Base-by-base conservation (phyloP, 2,797 vertebrate genomes). In the Sebastes diaconus region DNA sequence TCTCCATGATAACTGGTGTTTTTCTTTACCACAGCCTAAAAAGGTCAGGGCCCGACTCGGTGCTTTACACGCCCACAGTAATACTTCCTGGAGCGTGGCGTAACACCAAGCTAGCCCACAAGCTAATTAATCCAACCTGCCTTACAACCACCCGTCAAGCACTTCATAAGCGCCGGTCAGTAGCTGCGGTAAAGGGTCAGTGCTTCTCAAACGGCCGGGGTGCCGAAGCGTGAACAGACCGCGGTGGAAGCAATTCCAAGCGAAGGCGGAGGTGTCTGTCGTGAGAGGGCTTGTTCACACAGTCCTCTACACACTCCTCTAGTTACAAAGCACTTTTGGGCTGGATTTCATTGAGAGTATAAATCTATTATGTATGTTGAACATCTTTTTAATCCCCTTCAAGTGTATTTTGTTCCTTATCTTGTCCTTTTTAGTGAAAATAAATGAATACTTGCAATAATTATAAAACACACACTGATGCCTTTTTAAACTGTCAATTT, bases 61-160 rank as follows among this genome's bases (percentile, higher is more conserved):
- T 84, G 84, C 68, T 81, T 90, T 88, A 88, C 88, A 87, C 81
- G 46, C 75, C 84, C 81, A 88, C 80, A 65, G 73, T 87, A 70
- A 90, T 90, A 84, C 80, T 75, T 88, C 73, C 75, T 79, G 72
- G 70, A 88, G 85, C 69, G 68, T 79, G 75, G 59, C 16, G n/a
- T 72, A 87, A 77, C 86, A 86, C 60, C 84, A 9, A 83, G 78
- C 89, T 81, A 86, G 83, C 84, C 90, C 83, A 72, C 84, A 83
- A 91, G 85, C 85, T 94, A 94, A 95, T 94, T 94, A 95, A 94
- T 92, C 88, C 88, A 90, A 83, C 87, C 85, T 85, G 79, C 85
- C 85, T 91, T 91, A 93, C 92, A 92, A 85, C 87, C 85, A 85
- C 85, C 82, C 39, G 70, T 87, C 86, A 80, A 83, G 86, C 84